Evolutionary conservation across 2,888 invertebrate species (phyloP), one percentile per base, ranked within the genome.

Genomic region (Omphaloscelis lunosa): DNA sequence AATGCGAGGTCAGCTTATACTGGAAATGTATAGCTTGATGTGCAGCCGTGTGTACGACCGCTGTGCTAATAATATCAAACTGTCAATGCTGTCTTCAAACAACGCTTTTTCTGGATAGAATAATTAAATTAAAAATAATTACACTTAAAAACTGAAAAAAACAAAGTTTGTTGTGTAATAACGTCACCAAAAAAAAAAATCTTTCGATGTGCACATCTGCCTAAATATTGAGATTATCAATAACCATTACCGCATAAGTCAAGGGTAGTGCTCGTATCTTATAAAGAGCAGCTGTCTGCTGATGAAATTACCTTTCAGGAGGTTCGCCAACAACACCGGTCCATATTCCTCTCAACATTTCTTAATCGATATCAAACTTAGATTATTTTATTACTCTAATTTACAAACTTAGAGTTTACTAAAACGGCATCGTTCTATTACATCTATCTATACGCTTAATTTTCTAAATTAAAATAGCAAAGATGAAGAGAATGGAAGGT

Each of bases 401-500:
- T 75, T 63, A 59, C 41, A 63, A 63, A 63, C 23, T 65, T 58
- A 20, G 45, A 45, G 39, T 72, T 39, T 48, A 48, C 74, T 62
- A 65, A 77, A 75, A 80, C 56, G 34, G 58, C 62, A 74, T 77
- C 65, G 39, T 53, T 75, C 23, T 68, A 39, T 68, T 71, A 77
- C 17, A 73, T 68, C 58, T 72, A 73, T 68, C 58, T 72, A 84
- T 75, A 72, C 72, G 34, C 53, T 53, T 72, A 77, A 80, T 77
- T 77, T 72, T 66, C 51, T 72, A 75, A 72, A 72, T 77, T 77
- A 61, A 74, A 74, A 80, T 71, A 83, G 59, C 80, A 27, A 17
- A 75, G 65, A 80, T 75, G 59, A 77, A 80, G 84, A 62, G 83
- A 84, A 77, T 75, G 84, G 71, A 74, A 80, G 84, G 84, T 84